Percentiles rank a stretch among this genome's conserved stretches.
phyloP scores from a whole-genome alignment of 2,888 invertebrate species.

The Alsophila aescularia region DNA sequence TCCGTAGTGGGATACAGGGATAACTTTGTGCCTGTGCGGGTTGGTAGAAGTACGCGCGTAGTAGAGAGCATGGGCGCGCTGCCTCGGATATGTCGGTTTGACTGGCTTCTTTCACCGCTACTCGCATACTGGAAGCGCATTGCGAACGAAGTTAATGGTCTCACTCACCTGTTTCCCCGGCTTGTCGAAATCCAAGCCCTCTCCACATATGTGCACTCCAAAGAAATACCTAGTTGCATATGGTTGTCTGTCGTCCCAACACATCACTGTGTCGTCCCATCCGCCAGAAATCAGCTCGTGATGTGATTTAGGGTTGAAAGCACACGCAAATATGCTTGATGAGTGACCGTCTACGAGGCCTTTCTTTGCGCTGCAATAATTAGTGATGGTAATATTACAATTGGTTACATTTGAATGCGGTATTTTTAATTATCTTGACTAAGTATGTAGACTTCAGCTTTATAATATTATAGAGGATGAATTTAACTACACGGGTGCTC shows the following conservation, averaged over 20 bases:
- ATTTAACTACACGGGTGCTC: too few relatives aligned
- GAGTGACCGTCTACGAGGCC: constrained; percentile 84
- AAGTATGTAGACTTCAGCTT: too few relatives aligned
- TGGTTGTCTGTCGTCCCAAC: constrained; percentile 88
- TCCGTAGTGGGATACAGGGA: too few relatives aligned
- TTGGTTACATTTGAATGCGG: background rate
- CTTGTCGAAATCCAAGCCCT: constrained; percentile 86
- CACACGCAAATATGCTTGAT: constrained; percentile 86
- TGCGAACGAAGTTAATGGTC: too few relatives aligned
- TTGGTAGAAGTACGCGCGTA: too few relatives aligned
- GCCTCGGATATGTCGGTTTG: too few relatives aligned
- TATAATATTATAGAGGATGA: too few relatives aligned
- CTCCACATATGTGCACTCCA: constrained; percentile 87
- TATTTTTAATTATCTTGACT: too few relatives aligned
- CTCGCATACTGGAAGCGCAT: too few relatives aligned
- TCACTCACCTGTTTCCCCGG: constrained; percentile 84
- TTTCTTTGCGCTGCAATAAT: constrained; percentile 67
- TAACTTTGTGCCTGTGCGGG: too few relatives aligned
- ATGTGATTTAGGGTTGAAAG: constrained; percentile 86
- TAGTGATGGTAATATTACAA: background rate
- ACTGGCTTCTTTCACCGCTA: too few relatives aligned
- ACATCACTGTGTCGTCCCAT: constrained; percentile 87
- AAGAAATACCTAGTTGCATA: constrained; percentile 83
- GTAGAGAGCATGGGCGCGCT: too few relatives aligned
- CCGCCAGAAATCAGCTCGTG: constrained; percentile 88